Evolutionary conservation across 2,113 vertebrate genomes (phyloP).

Genomic region (Apaloderma vittatum): DNA sequence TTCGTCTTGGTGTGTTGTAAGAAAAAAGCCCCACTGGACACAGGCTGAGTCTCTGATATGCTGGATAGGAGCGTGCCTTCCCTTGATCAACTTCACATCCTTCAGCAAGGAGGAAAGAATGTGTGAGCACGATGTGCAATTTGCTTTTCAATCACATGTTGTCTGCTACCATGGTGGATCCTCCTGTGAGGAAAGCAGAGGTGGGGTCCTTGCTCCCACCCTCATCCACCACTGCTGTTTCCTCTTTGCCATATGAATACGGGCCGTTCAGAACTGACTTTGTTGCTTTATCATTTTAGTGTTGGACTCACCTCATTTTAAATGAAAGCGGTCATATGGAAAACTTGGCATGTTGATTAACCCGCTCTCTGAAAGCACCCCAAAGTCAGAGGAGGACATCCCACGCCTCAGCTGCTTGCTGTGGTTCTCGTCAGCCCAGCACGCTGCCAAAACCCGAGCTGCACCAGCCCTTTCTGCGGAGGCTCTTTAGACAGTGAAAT

Average conservation of each 20-base stretch:
- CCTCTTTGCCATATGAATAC: not conserved
- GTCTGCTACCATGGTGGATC: rapidly evolving
- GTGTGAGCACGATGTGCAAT: not conserved
- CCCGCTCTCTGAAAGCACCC: not conserved
- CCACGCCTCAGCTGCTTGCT: not conserved
- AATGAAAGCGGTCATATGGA: not conserved
- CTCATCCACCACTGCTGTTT: not conserved
- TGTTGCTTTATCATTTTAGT: not conserved
- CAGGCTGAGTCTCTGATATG: not conserved
- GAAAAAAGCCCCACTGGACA: rapidly evolving
- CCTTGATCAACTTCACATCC: not conserved
- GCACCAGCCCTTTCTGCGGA: not conserved
- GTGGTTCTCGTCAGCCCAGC: not conserved
- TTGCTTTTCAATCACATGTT: not conserved
- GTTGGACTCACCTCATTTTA: not conserved
- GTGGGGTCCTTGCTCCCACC: not conserved
- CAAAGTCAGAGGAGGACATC: not conserved
- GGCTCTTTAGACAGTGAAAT: not conserved
- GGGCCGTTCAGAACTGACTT: not conserved
- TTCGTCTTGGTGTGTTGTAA: not conserved
- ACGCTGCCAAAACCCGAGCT: not conserved
- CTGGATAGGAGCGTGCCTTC: not conserved
- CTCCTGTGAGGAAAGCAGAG: rapidly evolving
- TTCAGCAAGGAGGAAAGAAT: not conserved
- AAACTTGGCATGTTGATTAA: not conserved